Evolutionary conservation across 2,888 invertebrate genomes (phyloP).

Genomic region (Drosophila atroscutellata): DNA sequence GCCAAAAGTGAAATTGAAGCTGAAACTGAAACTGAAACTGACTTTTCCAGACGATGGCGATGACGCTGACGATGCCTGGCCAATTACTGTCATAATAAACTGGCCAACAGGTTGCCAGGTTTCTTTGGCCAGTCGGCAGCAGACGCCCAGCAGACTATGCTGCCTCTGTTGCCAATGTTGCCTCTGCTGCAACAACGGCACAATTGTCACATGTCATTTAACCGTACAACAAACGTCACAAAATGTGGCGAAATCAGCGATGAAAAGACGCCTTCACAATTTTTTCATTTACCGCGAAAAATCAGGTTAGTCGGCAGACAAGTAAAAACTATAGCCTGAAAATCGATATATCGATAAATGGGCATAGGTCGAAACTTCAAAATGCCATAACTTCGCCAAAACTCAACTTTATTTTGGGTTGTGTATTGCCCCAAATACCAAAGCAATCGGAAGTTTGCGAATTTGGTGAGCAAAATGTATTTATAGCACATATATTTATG

Average conservation of each 20-base stretch:
- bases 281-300: neutral
- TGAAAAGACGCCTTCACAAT: slow-evolving; percentile 21
- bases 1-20: slow-evolving; percentile 56
- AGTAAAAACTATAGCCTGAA: no score
- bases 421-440: neutral
- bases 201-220: slow-evolving; percentile 56
- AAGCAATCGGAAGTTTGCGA: neutral
- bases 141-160: slow-evolving; percentile 47
- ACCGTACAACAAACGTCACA: slow-evolving; percentile 39
- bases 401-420: neutral
- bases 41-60: slow-evolving; percentile 65
- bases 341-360: no score
- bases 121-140: neutral
- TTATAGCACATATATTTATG: slow-evolving; percentile 6
- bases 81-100: slow-evolving; percentile 76
- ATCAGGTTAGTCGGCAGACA: neutral
- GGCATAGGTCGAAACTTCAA: no score
- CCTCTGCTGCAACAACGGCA: slow-evolving; percentile 12
- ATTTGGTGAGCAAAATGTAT: neutral
- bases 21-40: slow-evolving; percentile 38
- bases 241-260: slow-evolving; percentile 43
- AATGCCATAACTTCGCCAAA: no score
- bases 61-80: slow-evolving; percentile 27
- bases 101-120: slow-evolving; percentile 63
- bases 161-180: slow-evolving; percentile 4